Percentiles rank a stretch among this genome's conserved stretches.
Conservation (phyloP, 2,888 invertebrate genomes). For the Baronia brevicornis region DNA sequence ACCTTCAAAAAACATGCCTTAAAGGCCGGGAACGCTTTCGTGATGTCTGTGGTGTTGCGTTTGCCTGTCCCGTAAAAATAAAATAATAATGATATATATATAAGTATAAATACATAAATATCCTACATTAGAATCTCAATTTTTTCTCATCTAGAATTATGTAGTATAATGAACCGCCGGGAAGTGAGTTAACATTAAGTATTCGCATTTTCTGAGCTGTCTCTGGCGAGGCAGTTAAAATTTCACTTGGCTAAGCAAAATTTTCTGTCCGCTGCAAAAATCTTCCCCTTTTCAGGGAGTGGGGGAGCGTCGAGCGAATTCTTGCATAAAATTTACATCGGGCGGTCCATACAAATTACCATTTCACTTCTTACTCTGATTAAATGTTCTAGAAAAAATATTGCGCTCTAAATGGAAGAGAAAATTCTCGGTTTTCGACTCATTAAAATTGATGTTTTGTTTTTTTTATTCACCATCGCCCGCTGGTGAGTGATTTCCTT, state of each 20-base stretch:
- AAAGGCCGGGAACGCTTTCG: too few relatives aligned
- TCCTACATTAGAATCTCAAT: slow-evolving; percentile 53
- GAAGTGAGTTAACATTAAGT: slow-evolving; percentile 74
- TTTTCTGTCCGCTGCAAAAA: slow-evolving; percentile 73
- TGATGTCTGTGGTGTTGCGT: too few relatives aligned
- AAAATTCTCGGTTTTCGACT: slow-evolving; percentile 71
- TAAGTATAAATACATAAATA: slow-evolving; percentile 18
- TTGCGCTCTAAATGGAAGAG: slow-evolving; percentile 70
- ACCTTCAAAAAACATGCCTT: too few relatives aligned
- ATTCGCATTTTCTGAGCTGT: slow-evolving; percentile 71
- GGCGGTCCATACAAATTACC: slow-evolving; percentile 75
- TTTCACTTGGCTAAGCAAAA: slow-evolving; percentile 75
- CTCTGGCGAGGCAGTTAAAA: slow-evolving; percentile 73
- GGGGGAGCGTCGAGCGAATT: slow-evolving; percentile 62
- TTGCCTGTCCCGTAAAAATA: slow-evolving; percentile 13
- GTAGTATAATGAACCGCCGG: slow-evolving; percentile 72
- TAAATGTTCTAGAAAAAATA: slow-evolving; percentile 76
- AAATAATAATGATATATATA: slow-evolving; percentile 12
- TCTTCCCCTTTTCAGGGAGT: slow-evolving; percentile 66
- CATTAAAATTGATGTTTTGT: slow-evolving; percentile 71
- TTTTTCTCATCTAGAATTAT: slow-evolving; percentile 62
- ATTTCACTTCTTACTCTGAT: slow-evolving; percentile 74
- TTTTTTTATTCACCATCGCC: slow-evolving; percentile 37
- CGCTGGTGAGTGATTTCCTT: slow-evolving; percentile 34
- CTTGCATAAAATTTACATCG: slow-evolving; percentile 76